Conservation (phyloP, 2,113 vertebrate genomes). For the Suricata suricatta region DNA sequence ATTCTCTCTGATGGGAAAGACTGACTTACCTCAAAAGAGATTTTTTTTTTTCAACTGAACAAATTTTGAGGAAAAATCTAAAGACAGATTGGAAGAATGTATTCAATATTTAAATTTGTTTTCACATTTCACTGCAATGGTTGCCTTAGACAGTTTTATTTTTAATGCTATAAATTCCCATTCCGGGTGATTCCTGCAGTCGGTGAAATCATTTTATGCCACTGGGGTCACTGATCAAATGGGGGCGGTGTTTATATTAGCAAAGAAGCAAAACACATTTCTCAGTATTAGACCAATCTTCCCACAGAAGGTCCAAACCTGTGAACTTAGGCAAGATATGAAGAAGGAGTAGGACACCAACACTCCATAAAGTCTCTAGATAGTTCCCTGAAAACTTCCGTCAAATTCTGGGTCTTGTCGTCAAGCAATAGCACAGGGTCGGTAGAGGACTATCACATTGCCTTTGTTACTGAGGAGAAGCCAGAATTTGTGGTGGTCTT, state of each 20-base stretch:
- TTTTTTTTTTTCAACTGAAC: background rate
- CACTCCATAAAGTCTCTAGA: background rate
- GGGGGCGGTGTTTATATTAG: background rate
- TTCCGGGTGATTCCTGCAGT: background rate
- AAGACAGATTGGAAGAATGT: background rate
- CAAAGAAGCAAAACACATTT: slow-evolving; percentile 17
- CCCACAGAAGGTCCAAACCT: background rate
- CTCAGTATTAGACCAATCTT: slow-evolving; percentile 45
- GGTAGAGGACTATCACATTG: slow-evolving; percentile 12
- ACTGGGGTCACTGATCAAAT: background rate
- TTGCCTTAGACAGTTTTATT: slow-evolving; percentile 47
- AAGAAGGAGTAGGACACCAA: background rate
- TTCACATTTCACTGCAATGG: slow-evolving; percentile 20
- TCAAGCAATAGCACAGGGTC: background rate
- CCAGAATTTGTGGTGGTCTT: slow-evolving; percentile 23
- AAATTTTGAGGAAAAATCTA: slow-evolving; percentile 22
- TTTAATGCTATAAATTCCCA: slow-evolving; percentile 34
- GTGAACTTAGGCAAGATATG: background rate
- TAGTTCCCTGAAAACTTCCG: background rate
- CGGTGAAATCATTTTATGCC: slow-evolving; percentile 19
- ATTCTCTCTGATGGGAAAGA: background rate
- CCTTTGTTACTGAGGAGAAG: background rate
- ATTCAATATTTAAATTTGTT: slow-evolving; percentile 32
- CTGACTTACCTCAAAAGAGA: slow-evolving; percentile 32
- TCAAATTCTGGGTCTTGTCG: background rate